phyloP scores from a whole-genome alignment of 2,797 vertebrate genomes.

The Fundulus diaphanus region DNA sequence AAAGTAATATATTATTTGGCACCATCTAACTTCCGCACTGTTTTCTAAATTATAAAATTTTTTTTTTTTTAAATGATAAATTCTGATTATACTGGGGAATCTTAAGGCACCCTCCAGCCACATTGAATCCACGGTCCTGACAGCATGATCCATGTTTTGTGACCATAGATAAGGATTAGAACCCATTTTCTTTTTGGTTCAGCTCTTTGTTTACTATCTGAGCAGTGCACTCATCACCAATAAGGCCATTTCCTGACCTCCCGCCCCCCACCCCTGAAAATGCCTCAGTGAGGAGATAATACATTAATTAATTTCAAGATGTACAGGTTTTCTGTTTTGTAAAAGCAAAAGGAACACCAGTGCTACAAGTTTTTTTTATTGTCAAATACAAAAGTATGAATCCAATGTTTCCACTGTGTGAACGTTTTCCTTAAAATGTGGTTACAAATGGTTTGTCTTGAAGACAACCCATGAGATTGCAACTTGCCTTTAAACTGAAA shows the following conservation, averaged over 20 bases:
- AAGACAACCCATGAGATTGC: conserved; percentile 42
- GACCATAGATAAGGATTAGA: too few relatives aligned
- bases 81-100: neutral
- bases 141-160: neutral
- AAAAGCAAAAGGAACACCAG: neutral
- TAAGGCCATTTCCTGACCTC: neutral
- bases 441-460: conserved; percentile 22
- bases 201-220: too few relatives aligned
- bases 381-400: conserved; percentile 59
- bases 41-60: neutral
- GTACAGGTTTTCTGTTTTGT: neutral
- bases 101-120: too few relatives aligned
- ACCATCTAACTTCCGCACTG: neutral
- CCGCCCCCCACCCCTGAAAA: too few relatives aligned
- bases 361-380: conserved; percentile 53
- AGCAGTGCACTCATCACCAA: too few relatives aligned
- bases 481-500: conserved; percentile 39
- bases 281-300: neutral
- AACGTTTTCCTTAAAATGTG: conserved; percentile 15
- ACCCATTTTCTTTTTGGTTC: too few relatives aligned
- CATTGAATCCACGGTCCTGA: neutral
- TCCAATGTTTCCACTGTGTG: conserved; percentile 21
- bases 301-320: neutral
- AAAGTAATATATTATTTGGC: neutral
- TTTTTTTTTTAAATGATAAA: neutral